Base-by-base conservation (phyloP, 2,888 invertebrate genomes). In the Gari tellinella region DNA sequence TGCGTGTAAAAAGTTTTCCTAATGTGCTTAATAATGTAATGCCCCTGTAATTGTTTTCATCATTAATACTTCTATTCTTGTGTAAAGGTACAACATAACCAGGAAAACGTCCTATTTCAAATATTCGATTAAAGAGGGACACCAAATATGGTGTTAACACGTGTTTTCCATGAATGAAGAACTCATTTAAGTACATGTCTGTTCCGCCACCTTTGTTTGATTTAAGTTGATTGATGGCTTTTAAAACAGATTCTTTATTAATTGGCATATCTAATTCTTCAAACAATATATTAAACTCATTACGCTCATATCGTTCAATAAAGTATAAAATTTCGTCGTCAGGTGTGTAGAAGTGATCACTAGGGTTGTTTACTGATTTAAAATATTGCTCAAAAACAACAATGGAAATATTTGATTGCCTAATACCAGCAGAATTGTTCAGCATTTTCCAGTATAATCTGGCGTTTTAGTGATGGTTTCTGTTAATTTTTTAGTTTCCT, bases 1-100 rank as follows among this genome's bases (percentile, higher is more conserved):
- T 38, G 1, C 41, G 14, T 0, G 72, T 66, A 40, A 72, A 72
- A 12, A 65, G 26, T 51, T 65, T 65, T 2, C 58, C 53, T 17
- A 60, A 17, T 31, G 51, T 46, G 26, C 70, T 70, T 1, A 60
- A 12, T 31, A 64, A 49, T 1, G 64, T 58, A 12, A 69, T 56
- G 0, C 57, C 63, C 19, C 58, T 51, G 38, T 58, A 63, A 43
- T 70, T 70, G 37, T 60, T 58, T 4, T 55, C 55, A 55, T 70
- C 51, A 25, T 70, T 41, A 21, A 49, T 17, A 31, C 23, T 31
- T 17, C 68, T 61, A 7, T 62, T 61, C 40, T 68, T 64, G 45
- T 66, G 46, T 14, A 52, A 23, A 21, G 53, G 63, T 37, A 63
- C 26, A 41, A 66, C 43, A 40, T 46, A 60, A 15, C 49, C 65